A percentile compares a stretch with the other conserved stretches of the same genome.
Conservation (phyloP, 2,113 vertebrate genomes). For the Prionailurus viverrinus region DNA sequence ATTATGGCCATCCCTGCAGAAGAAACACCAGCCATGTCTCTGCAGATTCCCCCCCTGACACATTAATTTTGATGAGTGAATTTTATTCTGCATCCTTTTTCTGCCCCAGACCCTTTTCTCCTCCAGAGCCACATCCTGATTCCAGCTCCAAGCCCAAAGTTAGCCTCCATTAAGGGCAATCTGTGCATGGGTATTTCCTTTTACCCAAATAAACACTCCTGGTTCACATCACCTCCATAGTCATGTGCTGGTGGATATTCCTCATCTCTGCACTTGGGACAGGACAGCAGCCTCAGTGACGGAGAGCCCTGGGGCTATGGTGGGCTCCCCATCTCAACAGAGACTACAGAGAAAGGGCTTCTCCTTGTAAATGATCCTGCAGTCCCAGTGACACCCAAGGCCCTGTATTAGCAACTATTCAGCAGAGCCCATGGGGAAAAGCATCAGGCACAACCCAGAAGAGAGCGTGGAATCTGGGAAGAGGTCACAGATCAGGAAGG, state of each 20-base stretch:
- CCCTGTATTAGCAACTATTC: neutral
- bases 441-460: neutral
- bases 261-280: neutral
- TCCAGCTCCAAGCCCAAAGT: fast-evolving
- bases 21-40: fast-evolving
- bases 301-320: neutral
- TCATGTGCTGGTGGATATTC: neutral
- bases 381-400: too few species aligned
- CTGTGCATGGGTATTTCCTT: neutral
- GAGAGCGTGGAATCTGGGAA: too few species aligned
- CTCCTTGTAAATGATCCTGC: neutral
- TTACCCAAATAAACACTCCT: neutral
- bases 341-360: neutral
- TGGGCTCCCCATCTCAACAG: neutral
- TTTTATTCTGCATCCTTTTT: neutral
- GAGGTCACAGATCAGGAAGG: too few species aligned
- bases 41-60: neutral
- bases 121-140: too few species aligned
- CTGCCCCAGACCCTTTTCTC: too few species aligned
- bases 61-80: neutral
- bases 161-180: too few species aligned
- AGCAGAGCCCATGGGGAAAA: neutral
- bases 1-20: too few species aligned
- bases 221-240: neutral
- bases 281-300: fast-evolving